Base-by-base conservation (phyloP, 2,113 vertebrate genomes). In the Phylloscopus whistleri region DNA sequence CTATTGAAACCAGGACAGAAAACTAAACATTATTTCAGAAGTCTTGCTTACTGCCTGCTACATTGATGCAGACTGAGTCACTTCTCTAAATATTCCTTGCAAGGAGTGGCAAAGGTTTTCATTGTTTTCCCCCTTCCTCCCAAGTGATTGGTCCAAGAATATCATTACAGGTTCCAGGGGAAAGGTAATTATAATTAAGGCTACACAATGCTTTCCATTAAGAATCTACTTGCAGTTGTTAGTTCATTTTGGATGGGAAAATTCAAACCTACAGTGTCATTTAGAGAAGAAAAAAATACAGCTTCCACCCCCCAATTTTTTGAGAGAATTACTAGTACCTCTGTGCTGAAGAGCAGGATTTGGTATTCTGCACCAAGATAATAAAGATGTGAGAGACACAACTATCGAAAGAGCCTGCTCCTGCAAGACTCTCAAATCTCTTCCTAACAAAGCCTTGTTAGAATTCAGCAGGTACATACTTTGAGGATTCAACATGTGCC, bases 361-460 rank as follows among this genome's bases (percentile, higher is more conserved):
- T 90, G 10, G 30, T 93, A 56, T 46, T 62, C 70, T 49, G 17
- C 49, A 76, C 13, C 27, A 56, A 78, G 31, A 21, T 37, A 84
- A 76, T 60, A 68, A 76, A 60, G 12, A 44, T 37, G 37, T 23
- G 31, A 83, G 69, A 78, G 74, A 56, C 13, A 4, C 23, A 79
- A 84, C 68, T 35, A 43, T 11, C 23, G 16, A 43, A 84, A 87
- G 22, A 82, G 13, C 35, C 44, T 52, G 44, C 44, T 82, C 35
- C 22, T 28, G 23, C 27, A 76, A 82, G 70, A 33, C 49, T 69
- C 74, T 91, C 53, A 41, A 49, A 68, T 33, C 39, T 68, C 33
- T 82, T 78, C 58, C 44, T 87, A 76, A 69, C n/a, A 94, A 77
- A 66, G 49, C 10, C 87, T 77, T 53, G 62, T 69, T 85, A 77